Evolutionary conservation across 1,140 invertebrate genomes (phyloP).

Genomic region (Harpegnathos saltator): DNA sequence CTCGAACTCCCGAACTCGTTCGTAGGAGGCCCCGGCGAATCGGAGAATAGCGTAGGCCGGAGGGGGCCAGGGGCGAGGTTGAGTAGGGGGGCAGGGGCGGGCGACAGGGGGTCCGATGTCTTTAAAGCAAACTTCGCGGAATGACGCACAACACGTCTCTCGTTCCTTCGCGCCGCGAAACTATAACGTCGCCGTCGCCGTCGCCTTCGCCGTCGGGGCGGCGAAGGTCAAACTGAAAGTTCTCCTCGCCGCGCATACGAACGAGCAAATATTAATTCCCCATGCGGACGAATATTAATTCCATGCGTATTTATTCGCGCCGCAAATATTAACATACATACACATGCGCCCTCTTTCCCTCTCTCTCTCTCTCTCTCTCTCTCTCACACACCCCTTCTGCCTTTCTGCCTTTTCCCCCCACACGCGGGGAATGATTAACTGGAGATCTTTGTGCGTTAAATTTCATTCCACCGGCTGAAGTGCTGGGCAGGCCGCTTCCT

Average conservation of each 20-base stretch:
- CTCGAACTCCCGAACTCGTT: constrained; percentile 54
- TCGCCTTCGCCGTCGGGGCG: not conserved
- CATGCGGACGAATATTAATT: constrained; percentile 14
- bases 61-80: too few species aligned
- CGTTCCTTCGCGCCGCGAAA: constrained; percentile 25
- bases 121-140: constrained; percentile 55
- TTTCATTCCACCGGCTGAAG: too few species aligned
- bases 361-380: not conserved
- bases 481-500: too few species aligned
- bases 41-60: constrained; percentile 47
- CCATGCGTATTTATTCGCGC: not conserved
- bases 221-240: constrained; percentile 42
- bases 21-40: constrained; percentile 27
- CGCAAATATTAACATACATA: not conserved
- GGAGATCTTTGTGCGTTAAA: too few species aligned
- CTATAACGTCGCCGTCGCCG: constrained; percentile 34
- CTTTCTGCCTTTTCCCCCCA: too few species aligned
- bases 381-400: too few species aligned
- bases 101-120: constrained; percentile 44
- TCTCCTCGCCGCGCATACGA: constrained; percentile 3
- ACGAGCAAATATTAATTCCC: constrained; percentile 30
- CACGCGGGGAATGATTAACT: too few species aligned
- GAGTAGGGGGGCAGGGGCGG: too few species aligned
- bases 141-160: constrained; percentile 48
- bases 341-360: not conserved